A percentile compares a stretch with the other conserved stretches of the same genome.
Evolutionary conservation across 2,113 vertebrate genomes (phyloP).

Genomic region (Struthio camelus): DNA sequence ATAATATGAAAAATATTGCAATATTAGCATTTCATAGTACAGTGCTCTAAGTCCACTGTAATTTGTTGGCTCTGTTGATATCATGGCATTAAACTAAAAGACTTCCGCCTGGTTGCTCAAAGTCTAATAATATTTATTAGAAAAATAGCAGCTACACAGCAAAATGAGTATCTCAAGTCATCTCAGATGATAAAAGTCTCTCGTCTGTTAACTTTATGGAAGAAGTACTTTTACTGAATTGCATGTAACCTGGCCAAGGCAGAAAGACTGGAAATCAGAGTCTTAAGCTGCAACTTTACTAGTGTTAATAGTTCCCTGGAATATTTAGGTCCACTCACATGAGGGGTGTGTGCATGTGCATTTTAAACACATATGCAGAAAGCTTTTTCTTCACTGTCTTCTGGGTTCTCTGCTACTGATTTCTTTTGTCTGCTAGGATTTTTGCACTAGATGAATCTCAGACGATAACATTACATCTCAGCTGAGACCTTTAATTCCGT

Average conservation of each 20-base stretch:
- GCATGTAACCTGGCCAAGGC: background rate
- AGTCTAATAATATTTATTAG: background rate
- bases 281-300: background rate
- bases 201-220: background rate
- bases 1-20: background rate
- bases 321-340: background rate
- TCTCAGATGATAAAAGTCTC: background rate
- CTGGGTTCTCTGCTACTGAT: background rate
- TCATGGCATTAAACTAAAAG: background rate
- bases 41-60: background rate
- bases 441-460: background rate
- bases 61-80: background rate
- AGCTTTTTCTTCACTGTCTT: background rate
- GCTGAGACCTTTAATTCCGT: background rate
- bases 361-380: background rate
- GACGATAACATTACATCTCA: background rate
- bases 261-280: background rate
- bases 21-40: background rate
- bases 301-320: background rate
- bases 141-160: background rate
- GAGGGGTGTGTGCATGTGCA: background rate
- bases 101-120: background rate
- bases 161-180: background rate
- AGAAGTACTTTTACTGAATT: background rate
- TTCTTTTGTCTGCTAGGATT: background rate